A percentile compares a stretch with the other conserved stretches of the same genome.
Conservation (phyloP, 2,888 invertebrate genomes). For the Eupithecia subumbrata region DNA sequence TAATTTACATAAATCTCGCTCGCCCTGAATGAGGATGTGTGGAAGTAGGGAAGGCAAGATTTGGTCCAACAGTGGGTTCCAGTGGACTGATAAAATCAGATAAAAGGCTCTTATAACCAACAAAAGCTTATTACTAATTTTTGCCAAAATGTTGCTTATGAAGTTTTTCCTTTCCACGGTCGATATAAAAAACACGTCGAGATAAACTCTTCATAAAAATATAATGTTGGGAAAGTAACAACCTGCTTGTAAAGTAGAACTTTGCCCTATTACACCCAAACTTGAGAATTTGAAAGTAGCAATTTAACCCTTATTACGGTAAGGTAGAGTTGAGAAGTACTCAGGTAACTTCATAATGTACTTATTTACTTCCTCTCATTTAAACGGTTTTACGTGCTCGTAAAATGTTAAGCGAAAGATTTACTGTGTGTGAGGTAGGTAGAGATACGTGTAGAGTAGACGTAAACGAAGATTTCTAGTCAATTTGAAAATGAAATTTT, state of each 20-base stretch:
- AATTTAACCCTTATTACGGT: slow-evolving; percentile 23
- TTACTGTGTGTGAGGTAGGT: slow-evolving; percentile 1
- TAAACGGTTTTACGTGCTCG: slow-evolving; percentile 22
- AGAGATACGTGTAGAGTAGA: neutral
- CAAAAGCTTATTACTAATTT: neutral
- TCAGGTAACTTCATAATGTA: slow-evolving; percentile 25
- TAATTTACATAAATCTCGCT: too few species aligned
- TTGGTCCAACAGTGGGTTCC: too few species aligned
- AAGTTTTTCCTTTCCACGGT: neutral
- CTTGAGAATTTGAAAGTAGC: slow-evolving; percentile 10
- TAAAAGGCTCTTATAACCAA: neutral
- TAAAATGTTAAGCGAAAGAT: slow-evolving; percentile 22
- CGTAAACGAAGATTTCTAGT: neutral
- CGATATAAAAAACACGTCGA: neutral
- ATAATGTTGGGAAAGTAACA: neutral
- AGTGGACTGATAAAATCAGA: neutral
- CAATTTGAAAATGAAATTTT: too few species aligned
- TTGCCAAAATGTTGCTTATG: neutral
- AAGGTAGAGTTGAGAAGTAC: slow-evolving; percentile 24
- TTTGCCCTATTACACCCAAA: neutral
- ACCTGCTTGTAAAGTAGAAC: slow-evolving; percentile 1
- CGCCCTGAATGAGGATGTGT: neutral
- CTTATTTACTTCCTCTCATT: slow-evolving; percentile 24
- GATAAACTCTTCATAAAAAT: neutral
- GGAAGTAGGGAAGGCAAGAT: too few species aligned